Conservation (phyloP, 2,888 invertebrate genomes). For the Alentia gelatinosa region DNA sequence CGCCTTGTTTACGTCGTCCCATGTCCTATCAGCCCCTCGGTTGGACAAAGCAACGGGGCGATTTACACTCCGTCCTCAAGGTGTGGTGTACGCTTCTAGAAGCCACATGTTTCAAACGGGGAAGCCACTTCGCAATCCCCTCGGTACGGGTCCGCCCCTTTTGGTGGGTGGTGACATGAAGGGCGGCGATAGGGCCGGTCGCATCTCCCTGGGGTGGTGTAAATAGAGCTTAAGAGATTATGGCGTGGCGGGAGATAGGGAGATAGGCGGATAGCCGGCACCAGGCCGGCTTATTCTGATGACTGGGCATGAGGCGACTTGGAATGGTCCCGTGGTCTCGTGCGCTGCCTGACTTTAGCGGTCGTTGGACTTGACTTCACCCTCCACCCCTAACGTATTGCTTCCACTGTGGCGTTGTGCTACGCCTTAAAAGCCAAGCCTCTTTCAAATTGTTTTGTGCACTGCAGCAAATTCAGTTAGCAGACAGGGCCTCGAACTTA, state of each 20-base stretch:
- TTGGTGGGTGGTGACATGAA: not conserved
- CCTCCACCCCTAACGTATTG: not conserved
- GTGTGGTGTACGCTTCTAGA: too few relatives aligned
- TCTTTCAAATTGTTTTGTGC: not conserved
- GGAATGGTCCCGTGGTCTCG: not conserved
- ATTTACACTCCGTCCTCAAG: not conserved
- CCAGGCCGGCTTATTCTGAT: not conserved
- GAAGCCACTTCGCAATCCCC: not conserved
- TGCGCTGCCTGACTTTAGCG: not conserved
- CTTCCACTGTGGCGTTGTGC: not conserved
- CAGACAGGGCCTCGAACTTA: too few relatives aligned
- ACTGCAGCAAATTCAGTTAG: too few relatives aligned
- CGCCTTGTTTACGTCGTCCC: not conserved
- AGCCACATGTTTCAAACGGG: not conserved
- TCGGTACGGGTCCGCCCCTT: not conserved
- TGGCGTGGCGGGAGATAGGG: conserved; percentile 22
- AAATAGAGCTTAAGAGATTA: conserved; percentile 20
- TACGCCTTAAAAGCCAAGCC: not conserved
- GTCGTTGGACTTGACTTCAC: not conserved
- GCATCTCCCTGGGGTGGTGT: not conserved
- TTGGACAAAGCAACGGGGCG: not conserved
- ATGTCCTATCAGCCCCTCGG: not conserved
- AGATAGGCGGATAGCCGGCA: not conserved
- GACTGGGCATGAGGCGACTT: not conserved
- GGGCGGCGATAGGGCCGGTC: conserved; percentile 6